Conservation (phyloP, 2,797 vertebrate genomes). For the Austrolebias charrua region DNA sequence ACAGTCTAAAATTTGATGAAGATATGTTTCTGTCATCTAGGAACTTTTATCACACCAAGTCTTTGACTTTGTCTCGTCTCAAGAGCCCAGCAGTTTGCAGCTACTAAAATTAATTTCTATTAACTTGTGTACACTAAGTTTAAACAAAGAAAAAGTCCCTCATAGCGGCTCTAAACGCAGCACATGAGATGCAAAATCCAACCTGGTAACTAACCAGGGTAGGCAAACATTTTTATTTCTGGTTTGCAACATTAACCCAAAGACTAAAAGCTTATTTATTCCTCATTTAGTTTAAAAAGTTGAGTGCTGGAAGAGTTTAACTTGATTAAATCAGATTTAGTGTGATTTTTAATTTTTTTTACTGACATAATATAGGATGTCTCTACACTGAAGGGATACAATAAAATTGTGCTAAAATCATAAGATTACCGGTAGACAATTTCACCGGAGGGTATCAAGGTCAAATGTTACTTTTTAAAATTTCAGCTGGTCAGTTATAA, state of each 20-base stretch:
- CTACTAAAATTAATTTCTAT: neutral
- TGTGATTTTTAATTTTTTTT: no score
- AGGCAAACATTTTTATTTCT: neutral
- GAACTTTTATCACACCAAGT: no score
- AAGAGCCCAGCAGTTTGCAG: neutral
- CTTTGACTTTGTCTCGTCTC: neutral
- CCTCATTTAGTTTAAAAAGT: no score
- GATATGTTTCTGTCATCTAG: no score
- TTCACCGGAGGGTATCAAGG: constrained; percentile 32
- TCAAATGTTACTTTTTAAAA: constrained; percentile 48
- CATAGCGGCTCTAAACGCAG: neutral
- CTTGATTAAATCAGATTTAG: neutral
- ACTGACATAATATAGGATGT: no score
- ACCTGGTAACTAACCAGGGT: neutral
- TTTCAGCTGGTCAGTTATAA: constrained; percentile 50
- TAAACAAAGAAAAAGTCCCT: neutral
- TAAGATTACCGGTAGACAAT: constrained; percentile 41
- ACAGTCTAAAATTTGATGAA: no score
- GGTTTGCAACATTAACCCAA: neutral
- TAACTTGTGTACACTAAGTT: no score
- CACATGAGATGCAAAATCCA: neutral
- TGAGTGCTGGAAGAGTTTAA: no score
- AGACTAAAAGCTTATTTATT: no score
- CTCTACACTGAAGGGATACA: neutral
- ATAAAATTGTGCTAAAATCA: constrained; percentile 40